Evolutionary conservation across 2,888 invertebrate species (phyloP).

Genomic region (Diaphora mendica): DNA sequence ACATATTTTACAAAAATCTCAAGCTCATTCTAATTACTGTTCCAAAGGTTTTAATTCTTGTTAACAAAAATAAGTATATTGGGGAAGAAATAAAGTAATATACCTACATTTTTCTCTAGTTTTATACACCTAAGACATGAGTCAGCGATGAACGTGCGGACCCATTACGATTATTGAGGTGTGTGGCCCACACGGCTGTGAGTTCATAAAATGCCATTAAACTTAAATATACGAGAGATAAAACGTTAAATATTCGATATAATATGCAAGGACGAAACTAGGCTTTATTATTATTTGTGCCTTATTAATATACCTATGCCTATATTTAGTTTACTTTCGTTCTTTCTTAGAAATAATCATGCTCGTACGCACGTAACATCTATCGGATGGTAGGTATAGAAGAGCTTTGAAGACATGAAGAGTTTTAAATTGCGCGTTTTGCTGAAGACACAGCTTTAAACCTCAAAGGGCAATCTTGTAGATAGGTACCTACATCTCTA

Average conservation of each 20-base stretch:
- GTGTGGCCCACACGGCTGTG: slow-evolving; percentile 1
- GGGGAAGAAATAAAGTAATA: not conserved
- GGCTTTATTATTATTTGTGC: too few relatives aligned
- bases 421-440: not conserved
- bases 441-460: not conserved
- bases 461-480: not conserved
- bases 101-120: not conserved
- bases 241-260: not conserved
- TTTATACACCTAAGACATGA: not conserved
- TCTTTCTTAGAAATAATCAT: too few relatives aligned
- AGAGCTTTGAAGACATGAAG: not conserved
- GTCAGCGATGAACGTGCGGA: not conserved
- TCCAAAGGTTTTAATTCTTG: not conserved
- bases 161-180: not conserved
- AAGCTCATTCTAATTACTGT: too few relatives aligned
- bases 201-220: not conserved
- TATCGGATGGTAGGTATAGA: too few relatives aligned
- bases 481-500: not conserved
- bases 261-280: not conserved
- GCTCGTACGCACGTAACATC: too few relatives aligned
- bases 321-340: too few relatives aligned
- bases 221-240: not conserved
- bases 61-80: not conserved
- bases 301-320: too few relatives aligned
- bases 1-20: too few relatives aligned